Conservation (phyloP, 2,888 invertebrate genomes). For the Alcis repandata region DNA sequence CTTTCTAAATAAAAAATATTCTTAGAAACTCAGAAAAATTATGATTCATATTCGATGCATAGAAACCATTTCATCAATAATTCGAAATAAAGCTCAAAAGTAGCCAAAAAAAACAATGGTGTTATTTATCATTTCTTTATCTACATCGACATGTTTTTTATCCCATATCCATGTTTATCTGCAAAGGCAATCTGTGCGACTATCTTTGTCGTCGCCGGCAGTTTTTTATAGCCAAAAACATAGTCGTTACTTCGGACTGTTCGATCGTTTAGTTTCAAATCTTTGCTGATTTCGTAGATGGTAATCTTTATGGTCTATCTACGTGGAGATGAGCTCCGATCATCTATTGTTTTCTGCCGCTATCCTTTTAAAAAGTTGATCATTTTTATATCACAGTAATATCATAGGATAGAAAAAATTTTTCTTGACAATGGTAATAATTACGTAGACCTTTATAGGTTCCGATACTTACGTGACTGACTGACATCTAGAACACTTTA, state of each 20-base stretch:
- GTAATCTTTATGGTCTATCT: slow-evolving; percentile 74
- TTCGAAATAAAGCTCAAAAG: slow-evolving; percentile 34
- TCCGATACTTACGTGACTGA: no score
- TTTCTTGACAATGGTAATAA: no score
- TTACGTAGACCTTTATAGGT: no score
- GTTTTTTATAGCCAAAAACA: slow-evolving; percentile 73
- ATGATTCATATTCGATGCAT: not conserved
- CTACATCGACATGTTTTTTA: slow-evolving; percentile 47
- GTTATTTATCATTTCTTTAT: slow-evolving; percentile 82
- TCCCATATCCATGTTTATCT: slow-evolving; percentile 61
- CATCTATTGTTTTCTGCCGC: slow-evolving; percentile 46
- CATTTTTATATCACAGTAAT: not conserved
- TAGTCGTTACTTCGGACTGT: slow-evolving; percentile 66
- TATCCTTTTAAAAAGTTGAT: slow-evolving; percentile 6
- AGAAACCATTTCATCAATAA: slow-evolving; percentile 20
- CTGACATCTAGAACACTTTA: no score
- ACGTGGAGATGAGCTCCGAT: slow-evolving; percentile 36
- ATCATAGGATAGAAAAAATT: no score
- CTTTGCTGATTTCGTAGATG: slow-evolving; percentile 79
- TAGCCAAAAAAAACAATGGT: slow-evolving; percentile 64
- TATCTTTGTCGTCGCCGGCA: slow-evolving; percentile 77
- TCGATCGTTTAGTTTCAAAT: slow-evolving; percentile 68
- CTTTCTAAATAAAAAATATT: no score
- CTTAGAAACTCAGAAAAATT: no score
- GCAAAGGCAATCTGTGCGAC: slow-evolving; percentile 66